phyloP scores from a whole-genome alignment of 2,888 invertebrate species.

The Ephialtes manifestator region DNA sequence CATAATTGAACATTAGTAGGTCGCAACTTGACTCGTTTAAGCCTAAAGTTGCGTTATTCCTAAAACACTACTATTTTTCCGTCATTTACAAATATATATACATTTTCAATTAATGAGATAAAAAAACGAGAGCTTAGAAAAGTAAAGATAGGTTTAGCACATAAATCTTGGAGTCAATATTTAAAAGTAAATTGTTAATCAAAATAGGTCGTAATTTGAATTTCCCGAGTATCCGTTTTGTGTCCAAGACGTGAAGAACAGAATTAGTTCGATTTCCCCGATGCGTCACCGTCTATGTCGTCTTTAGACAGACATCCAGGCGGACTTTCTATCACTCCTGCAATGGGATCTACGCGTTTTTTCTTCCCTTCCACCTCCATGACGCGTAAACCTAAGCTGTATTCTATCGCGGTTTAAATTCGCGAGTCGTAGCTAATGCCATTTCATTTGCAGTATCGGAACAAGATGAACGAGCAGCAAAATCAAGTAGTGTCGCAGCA shows the following conservation, averaged over 20 bases:
- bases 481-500: slow-evolving; percentile 96
- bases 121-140: background rate
- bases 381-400: background rate
- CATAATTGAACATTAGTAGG: background rate
- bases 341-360: slow-evolving; percentile 42
- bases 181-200: background rate
- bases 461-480: slow-evolving; percentile 98
- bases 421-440: background rate
- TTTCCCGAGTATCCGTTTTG: background rate
- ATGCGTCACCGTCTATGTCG: slow-evolving; percentile 55
- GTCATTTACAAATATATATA: background rate
- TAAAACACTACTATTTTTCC: background rate
- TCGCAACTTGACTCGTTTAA: background rate
- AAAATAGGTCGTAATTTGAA: background rate
- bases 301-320: background rate
- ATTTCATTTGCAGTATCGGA: slow-evolving; percentile 92
- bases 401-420: background rate
- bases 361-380: slow-evolving; percentile 10
- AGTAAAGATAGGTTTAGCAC: background rate
- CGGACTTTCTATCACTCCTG: slow-evolving; percentile 55
- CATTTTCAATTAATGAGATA: background rate
- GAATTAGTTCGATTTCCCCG: slow-evolving; percentile 59
- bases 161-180: background rate
- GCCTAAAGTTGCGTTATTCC: background rate
- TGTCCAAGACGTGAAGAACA: slow-evolving; percentile 13